phyloP scores from a whole-genome alignment of 2,888 invertebrate species.

The Lasioglossum morio region DNA sequence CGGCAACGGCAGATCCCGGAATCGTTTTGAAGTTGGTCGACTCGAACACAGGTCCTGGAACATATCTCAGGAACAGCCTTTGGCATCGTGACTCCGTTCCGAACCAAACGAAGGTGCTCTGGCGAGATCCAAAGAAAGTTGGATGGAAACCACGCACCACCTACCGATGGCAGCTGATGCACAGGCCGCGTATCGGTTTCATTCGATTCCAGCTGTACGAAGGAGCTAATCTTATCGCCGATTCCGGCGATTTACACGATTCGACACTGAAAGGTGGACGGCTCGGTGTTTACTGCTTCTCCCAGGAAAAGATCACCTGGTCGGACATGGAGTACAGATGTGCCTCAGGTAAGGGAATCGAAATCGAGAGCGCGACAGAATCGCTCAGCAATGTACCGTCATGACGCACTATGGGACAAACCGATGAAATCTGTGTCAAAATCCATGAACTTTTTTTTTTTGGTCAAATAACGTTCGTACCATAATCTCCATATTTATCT shows the following conservation, averaged over 20 bases:
- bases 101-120: constrained; percentile 92
- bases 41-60: constrained; percentile 96
- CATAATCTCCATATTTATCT: too few relatives aligned
- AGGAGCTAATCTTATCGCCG: constrained; percentile 93
- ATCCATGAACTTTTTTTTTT: too few relatives aligned
- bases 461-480: too few relatives aligned
- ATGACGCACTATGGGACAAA: too few relatives aligned
- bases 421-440: too few relatives aligned
- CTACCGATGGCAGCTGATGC: constrained; percentile 96
- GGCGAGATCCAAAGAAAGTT: constrained; percentile 94
- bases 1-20: constrained; percentile 97
- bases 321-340: constrained; percentile 98
- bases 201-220: constrained; percentile 96
- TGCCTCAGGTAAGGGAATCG: constrained; percentile 82
- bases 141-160: constrained; percentile 95
- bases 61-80: constrained; percentile 94
- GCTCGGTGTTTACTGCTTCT: constrained; percentile 98
- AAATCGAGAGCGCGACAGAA: background rate
- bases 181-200: constrained; percentile 95
- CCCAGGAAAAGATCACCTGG: constrained; percentile 99
- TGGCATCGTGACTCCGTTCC: constrained; percentile 98
- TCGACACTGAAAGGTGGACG: constrained; percentile 94
- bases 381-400: background rate
- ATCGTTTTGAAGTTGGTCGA: constrained; percentile 97
- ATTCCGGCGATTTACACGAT: constrained; percentile 97